phyloP scores from a whole-genome alignment of 2,797 vertebrate species.

The Rhinophrynus dorsalis region DNA sequence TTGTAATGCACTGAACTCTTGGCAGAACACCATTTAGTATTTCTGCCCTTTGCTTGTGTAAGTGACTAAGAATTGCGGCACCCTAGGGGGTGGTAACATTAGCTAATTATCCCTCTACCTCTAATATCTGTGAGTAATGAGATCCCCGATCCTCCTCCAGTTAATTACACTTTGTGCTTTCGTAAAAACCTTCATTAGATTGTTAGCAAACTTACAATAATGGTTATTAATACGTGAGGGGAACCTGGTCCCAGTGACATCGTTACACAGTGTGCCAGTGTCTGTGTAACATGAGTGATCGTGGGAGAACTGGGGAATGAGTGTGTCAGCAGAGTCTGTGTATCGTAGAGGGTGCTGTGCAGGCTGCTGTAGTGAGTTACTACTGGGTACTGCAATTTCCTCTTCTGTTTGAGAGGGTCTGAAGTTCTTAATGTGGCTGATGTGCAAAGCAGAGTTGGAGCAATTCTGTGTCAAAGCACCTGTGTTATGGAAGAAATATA shows the following conservation, averaged over 20 bases:
- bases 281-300: slow-evolving; percentile 1
- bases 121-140: slow-evolving; percentile 41
- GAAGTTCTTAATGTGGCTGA: no score
- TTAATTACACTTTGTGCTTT: slow-evolving; percentile 41
- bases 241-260: slow-evolving; percentile 10
- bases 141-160: slow-evolving; percentile 25
- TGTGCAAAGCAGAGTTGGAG: no score
- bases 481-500: no score
- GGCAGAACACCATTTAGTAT: slow-evolving; percentile 1
- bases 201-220: slow-evolving; percentile 44
- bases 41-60: slow-evolving; percentile 8
- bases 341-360: background rate
- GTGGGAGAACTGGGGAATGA: background rate
- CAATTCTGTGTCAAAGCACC: no score
- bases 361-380: background rate
- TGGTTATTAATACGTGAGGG: slow-evolving; percentile 40
- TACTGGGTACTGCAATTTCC: background rate
- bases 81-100: slow-evolving; percentile 36
- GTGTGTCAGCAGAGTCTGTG: background rate
- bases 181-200: slow-evolving; percentile 46
- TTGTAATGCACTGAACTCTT: background rate
- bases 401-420: background rate
- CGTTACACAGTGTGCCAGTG: slow-evolving; percentile 2
- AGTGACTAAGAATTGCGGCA: slow-evolving; percentile 33
- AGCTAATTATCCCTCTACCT: slow-evolving; percentile 45